Evolutionary conservation across 1,140 invertebrate genomes (phyloP), one percentile per base, ranked within the genome.

Genomic region (Coboldia fuscipes): DNA sequence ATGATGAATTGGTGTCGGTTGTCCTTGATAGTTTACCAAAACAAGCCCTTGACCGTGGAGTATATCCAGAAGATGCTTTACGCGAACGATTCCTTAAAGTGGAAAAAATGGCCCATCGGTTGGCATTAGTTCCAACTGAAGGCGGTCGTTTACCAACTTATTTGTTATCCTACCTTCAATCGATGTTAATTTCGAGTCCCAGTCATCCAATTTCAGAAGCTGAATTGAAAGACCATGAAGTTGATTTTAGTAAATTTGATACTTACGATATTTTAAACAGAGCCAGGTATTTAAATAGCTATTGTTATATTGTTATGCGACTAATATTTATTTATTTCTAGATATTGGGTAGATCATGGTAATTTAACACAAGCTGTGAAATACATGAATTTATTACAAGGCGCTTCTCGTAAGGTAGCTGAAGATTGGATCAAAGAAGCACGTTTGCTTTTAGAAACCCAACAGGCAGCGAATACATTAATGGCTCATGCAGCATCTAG

Each of bases 351-450:
- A 38, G 81, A 93, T 43, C 69, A 76, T 41, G 79, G 80, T 15
- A 72, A 96, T 45, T 67, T 94, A 27, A 65, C 74, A 30, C 72
- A 76, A 50, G 80, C 88, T 1, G 56, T 96, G 1, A 70, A 76
- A 33, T 93, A 92, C 54, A 77, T 94, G 63, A 90, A 89, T 50
- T 66, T 93, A 26, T 56, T 97, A 16, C 66, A 74, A 45, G 90
- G 90, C 15, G 83, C 83, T 16, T 65, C 90, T 0, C 62, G 76
- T 7, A 63, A 65, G n/a, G 68, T 90, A 4, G 82, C 89, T 2
- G 56, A 52, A 27, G 74, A 83, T 42, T 97, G 90, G 90, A 70
- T 89, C 42, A 68, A 74, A 37, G 88, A 93, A 45, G 68, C 80
- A 1, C 67, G 74, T 34, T 62, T 80, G 13, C 67, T 85, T 41